Base-by-base conservation (phyloP, 2,797 vertebrate genomes). In the Eidolon dupreanum region DNA sequence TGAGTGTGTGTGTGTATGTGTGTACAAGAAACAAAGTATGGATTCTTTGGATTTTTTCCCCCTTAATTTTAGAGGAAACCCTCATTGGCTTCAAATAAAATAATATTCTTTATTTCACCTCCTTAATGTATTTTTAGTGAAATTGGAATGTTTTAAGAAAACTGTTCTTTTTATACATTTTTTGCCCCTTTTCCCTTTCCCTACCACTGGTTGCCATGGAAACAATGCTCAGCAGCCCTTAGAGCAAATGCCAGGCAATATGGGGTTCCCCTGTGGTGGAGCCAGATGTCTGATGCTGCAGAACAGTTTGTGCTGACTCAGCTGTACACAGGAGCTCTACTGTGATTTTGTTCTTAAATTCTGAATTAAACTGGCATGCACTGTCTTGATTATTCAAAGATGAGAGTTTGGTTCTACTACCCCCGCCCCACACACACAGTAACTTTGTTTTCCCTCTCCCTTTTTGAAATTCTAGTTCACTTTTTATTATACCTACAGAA, bases 301-400 rank as follows among this genome's bases (percentile, higher is more conserved):
- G 88, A 92, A 77, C 46, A 66, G 26, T 95, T 91, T 63, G 74
- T 95, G 97, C 98, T 97, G 97, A 98, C 95, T 97, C 97, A 97
- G 97, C 94, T 33, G 5, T 94, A 46, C 31, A 17, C 68, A 1
- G 53, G 53, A 46, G 19, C 5, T 5, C 6, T 0, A 5, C 61
- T 20, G 8, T 13, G 26, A 9, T 12, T 68, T 20, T 33, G 74
- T 31, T 68, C 51, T 55, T 61, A 46, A n/a, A 51, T 77, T 79
- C 75, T 66, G 46, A 87, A 38, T 81, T 75, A 63, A 57, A 43
- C 26, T 79, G 9, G 8, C 7, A 1, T 16, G 16, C 31, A 1
- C 4, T 71, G 43, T 65, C 68, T 82, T 49, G n/a, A 24, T 17
- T 86, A 90, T 73, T 91, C 46, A 66, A 24, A 83, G 24, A 41